These are phyloP conservation scores for Phoeniculus purpureus DNA, from an alignment of 2,797 vertebrate species.

Conservation along the genomic window DNA sequence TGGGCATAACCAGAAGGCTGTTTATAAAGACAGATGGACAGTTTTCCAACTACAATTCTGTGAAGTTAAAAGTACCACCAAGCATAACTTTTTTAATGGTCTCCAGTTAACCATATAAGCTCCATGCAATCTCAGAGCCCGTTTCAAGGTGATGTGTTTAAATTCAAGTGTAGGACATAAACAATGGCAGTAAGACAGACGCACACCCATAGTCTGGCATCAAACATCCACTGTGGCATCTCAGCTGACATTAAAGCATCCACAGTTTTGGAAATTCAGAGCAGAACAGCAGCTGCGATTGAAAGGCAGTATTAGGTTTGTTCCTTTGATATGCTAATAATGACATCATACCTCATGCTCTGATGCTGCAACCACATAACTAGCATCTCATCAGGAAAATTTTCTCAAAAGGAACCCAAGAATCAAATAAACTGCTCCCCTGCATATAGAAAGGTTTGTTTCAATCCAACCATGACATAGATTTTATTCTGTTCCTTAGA, in stretches of 20 bases:
- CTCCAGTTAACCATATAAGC: neutral
- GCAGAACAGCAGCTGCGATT: neutral
- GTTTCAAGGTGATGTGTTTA: neutral
- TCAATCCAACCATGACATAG: neutral
- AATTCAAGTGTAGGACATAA: neutral
- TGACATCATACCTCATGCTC: neutral
- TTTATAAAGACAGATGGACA: neutral
- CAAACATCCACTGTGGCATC: neutral
- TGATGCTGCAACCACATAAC: neutral
- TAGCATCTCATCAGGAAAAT: neutral
- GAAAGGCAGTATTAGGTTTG: neutral
- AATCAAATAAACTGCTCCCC: neutral
- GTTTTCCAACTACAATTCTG: neutral
- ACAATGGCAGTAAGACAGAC: neutral
- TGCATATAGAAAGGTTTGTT: neutral
- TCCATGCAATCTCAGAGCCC: neutral
- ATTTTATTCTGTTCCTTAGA: neutral
- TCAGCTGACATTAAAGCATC: neutral
- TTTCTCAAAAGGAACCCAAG: neutral
- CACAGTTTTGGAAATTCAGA: neutral
- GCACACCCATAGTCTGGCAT: rapidly evolving
- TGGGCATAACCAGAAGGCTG: neutral
- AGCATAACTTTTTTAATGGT: neutral
- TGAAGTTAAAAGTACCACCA: neutral
- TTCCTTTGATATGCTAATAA: conserved; percentile 12